Evolutionary conservation across 2,797 vertebrate species (phyloP), one percentile per base, ranked within the genome.

Genomic region (Vireo griseus): DNA sequence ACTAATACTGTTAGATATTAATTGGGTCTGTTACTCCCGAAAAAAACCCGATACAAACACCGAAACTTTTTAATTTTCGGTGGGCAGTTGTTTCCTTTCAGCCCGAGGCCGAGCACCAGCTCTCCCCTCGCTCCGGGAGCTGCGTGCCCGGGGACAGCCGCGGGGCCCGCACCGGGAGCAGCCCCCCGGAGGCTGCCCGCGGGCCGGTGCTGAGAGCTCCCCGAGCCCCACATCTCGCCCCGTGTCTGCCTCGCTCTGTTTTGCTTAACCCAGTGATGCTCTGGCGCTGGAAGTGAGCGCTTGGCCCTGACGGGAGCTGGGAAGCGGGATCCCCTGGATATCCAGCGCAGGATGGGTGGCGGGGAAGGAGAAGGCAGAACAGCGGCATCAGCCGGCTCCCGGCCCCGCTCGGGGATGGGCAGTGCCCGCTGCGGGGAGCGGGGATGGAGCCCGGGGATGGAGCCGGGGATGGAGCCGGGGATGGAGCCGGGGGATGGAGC

Each of bases 171-270:
- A 39, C 37, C 37, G 10, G 57, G 45, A 3, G 16, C 24, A 8
- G 35, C 11, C 9, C 10, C 25, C 10, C 29, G 16, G 20, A 39
- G 42, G 39, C 16, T 24, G 19, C 16, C 29, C 81, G 7, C 16
- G 24, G n/a, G 26, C 16, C 31, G 11, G 16, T 1, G 42, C 37
- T 3, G 76, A 4, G 25, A 26, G n/a, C 7, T 29, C 22, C 52
- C 9, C 4, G 37, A 35, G 2, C 3, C 35, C 31, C 33, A 1
- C 7, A 2, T 3, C 12, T 3, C 4, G 6, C 11, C 0, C 44
- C 6, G 52, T 2, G n/a, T 2, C 37, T 13, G 25, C 7, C 37
- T 57, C 69, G 7, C 31, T 33, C 4, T 0, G 31, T 1, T 44
- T 13, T 5, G 7, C 39, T 31, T 1, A 7, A 16, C 9, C 10